phyloP scores from a whole-genome alignment of 2,113 vertebrate species.

The Myrmecophaga tridactyla region DNA sequence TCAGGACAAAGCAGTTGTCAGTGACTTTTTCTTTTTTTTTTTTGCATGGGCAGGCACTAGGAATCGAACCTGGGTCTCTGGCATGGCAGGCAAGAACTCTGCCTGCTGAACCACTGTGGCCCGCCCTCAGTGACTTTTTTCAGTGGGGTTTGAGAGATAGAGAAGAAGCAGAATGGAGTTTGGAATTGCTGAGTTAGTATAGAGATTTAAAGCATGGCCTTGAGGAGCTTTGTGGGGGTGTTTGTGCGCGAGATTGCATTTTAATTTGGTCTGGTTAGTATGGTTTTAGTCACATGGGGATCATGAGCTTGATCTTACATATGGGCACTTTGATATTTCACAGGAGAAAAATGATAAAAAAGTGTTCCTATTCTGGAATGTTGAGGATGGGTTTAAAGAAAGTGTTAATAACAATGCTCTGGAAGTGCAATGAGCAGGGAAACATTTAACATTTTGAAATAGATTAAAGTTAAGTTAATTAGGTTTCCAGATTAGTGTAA shows the following conservation, averaged over 20 bases:
- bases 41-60: too few species aligned
- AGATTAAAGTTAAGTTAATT: conserved; percentile 59
- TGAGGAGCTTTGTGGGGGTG: conserved; percentile 15
- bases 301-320: conserved; percentile 43
- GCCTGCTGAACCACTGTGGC: too few species aligned
- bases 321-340: conserved; percentile 38
- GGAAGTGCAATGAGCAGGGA: conserved; percentile 21
- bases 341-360: conserved; percentile 26
- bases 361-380: conserved; percentile 15
- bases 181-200: conserved; percentile 28
- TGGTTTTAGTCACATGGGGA: conserved; percentile 44
- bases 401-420: conserved; percentile 10
- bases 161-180: not conserved
- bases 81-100: too few species aligned
- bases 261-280: conserved; percentile 48
- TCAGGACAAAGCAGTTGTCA: conserved; percentile 44
- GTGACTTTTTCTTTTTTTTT: not conserved
- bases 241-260: conserved; percentile 39
- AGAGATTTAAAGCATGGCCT: conserved; percentile 33
- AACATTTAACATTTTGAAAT: conserved; percentile 56
- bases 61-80: too few species aligned
- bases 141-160: conserved; percentile 9
- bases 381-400: conserved; percentile 50
- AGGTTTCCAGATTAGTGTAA: conserved; percentile 47
- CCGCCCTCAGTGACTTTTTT: not conserved